Base-by-base conservation (phyloP, 1,140 invertebrate species). In the Diprion similis region DNA sequence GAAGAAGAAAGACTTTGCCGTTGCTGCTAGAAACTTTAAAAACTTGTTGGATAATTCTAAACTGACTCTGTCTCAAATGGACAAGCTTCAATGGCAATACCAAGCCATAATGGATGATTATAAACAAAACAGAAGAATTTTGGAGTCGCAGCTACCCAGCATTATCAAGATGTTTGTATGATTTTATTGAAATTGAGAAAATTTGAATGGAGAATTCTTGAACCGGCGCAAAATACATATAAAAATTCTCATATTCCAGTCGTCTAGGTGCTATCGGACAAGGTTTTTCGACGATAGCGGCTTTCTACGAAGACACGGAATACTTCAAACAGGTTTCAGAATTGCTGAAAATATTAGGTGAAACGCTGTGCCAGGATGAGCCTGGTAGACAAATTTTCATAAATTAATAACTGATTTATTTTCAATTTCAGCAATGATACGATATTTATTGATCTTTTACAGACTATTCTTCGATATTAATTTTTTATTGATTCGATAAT, bases 1-100 rank as follows among this genome's bases (percentile, higher is more conserved):
- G 10, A 80, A 67, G 19, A 78, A 70, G 64, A 76, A 77, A 46
- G 78, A 82, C 48, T 78, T 82, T 19, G 66, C 64, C 4, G 67
- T 74, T 8, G 80, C 80, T 10, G 68, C 78, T 4, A 75, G 70
- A 17, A 82, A 82, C 67, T 83, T 81, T 48, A 78, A 77, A 67
- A 74, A 76, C 18, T 75, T 81, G 46, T 74, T 82, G 8, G 65
- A 74, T 18, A 75, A 75, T 24, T 74, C 73, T 1, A 79, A 67
- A 64, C 67, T 81, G 19, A 76, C 76, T 18, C 13, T 77, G 1
- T 71, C 74, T 8, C 79, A 81, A 72, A 73, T 83, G 59, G 71
- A 79, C 11, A 80, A 82, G 51, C 68, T 81, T 11, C 77, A 78
- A 48, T 24, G 74, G 4, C 80, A 82, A 67, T 80, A 79, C 10